phyloP scores from a whole-genome alignment of 2,113 vertebrate species.

The Cranoglanis bouderius region DNA sequence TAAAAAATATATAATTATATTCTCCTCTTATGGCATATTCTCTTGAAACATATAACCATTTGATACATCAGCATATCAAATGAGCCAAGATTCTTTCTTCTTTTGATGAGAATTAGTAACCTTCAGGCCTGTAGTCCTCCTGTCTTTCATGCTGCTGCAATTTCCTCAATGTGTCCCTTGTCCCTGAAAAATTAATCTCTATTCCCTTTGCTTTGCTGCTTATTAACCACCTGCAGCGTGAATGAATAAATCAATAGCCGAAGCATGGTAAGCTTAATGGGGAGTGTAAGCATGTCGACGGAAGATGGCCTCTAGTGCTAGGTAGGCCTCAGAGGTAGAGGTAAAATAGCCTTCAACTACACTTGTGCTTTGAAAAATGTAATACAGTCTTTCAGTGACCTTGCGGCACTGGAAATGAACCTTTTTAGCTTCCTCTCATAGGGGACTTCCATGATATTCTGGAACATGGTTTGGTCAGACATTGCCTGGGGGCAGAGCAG shows the following conservation, averaged over 20 bases:
- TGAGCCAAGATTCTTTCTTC: background rate
- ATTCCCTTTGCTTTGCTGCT: conserved; percentile 46
- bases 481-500: conserved; percentile 18
- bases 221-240: conserved; percentile 53
- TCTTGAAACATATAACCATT: background rate
- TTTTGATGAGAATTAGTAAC: conserved; percentile 28
- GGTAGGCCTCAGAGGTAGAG: conserved; percentile 16
- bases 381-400: conserved; percentile 43
- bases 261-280: conserved; percentile 46
- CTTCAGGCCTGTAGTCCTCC: conserved; percentile 17
- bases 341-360: conserved; percentile 26
- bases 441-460: conserved; percentile 26
- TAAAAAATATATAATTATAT: background rate
- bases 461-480: conserved; percentile 18
- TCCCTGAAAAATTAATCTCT: conserved; percentile 48
- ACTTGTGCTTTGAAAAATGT: conserved; percentile 30
- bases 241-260: conserved; percentile 56
- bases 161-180: conserved; percentile 43
- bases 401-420: conserved; percentile 35
- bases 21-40: background rate
- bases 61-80: background rate
- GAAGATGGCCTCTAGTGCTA: conserved; percentile 21
- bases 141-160: conserved; percentile 33
- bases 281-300: conserved; percentile 43
- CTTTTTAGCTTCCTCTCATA: conserved; percentile 21